Conservation (phyloP, 2,797 vertebrate species). For the Microctenopoma stevenorrisi region DNA sequence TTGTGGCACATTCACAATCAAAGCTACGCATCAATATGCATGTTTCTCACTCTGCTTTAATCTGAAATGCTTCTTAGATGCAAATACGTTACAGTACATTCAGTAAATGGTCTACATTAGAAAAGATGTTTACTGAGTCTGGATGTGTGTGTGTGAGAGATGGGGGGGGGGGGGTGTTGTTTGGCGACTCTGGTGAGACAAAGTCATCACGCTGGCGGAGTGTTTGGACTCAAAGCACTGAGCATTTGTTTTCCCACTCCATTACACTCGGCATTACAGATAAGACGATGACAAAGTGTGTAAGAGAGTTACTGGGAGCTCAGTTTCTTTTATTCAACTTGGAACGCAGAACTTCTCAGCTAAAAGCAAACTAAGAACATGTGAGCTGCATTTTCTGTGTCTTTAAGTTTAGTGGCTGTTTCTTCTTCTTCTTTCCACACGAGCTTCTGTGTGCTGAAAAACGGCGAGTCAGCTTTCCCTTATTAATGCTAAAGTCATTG, state of each 20-base stretch:
- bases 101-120: not conserved
- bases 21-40: not conserved
- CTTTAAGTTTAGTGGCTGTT: conserved; percentile 2
- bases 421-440: not conserved
- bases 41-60: not conserved
- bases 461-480: not conserved
- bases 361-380: conserved; percentile 26
- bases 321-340: conserved; percentile 27
- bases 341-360: conserved; percentile 13
- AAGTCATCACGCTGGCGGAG: conserved; percentile 17
- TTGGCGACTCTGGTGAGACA: not conserved
- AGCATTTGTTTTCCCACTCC: conserved; percentile 24
- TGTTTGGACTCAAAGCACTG: conserved; percentile 38
- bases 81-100: no score
- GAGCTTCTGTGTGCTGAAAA: not conserved
- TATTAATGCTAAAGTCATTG: not conserved
- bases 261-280: conserved; percentile 33
- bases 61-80: not conserved
- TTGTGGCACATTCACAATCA: not conserved
- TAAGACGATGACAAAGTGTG: conserved; percentile 27
- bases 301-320: conserved; percentile 14
- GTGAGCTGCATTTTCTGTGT: conserved; percentile 3
- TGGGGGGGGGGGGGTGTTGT: not conserved
- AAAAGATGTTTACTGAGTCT: not conserved
- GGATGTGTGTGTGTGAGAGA: conserved; percentile 4